Base-by-base conservation (phyloP, 2,888 invertebrate species). In the Alloscopus bannaensis region DNA sequence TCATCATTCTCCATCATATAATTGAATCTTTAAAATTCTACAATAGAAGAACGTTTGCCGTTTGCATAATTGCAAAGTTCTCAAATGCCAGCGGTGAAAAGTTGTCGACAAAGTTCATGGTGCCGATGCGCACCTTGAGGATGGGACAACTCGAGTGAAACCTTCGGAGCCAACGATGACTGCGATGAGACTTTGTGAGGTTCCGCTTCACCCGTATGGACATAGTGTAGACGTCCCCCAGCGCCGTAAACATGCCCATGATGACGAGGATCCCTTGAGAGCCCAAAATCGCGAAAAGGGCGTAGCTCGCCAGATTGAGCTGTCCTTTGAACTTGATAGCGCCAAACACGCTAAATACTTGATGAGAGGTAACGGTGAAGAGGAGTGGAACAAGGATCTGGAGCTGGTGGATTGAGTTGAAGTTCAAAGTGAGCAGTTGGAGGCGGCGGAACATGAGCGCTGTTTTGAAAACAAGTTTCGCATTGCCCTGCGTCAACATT, bases 211-310 rank as follows among this genome's bases (percentile, higher is more conserved):
- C 52, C 3, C 11, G 4, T 1, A 1, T 11, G 0, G 76, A 76
- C 68, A 76, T 69, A 16, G n/a, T 36, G 18, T 62, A 20, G 13
- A 76, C 69, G 22, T 76, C 76, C 2, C 24, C 76, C 0, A 76
- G 42, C 2, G 62, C 60, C 0, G 76, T 68, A 18, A 68, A 76
- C 76, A 76, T 76, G 29, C 76, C 76, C 68, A 76, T 50, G 29
- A 76, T 76, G 50, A 76, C 76, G 0, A 76, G 22, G 0, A 68
- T 40, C 13, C 76, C 76, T 22, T 76, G 76, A 42, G 20, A 47
- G 3, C 31, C 68, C 28, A 76, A 28, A 0, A 76, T 60, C 4
- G 20, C 42, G 18, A 76, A 76, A 11, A 76, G 55, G 18, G 26
- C 45, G 52, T 68, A 76, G 42, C 62, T 52, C n/a, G 66, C 28